Base-by-base conservation (phyloP, 1,140 invertebrate genomes). In the Acromyrmex echinatior region DNA sequence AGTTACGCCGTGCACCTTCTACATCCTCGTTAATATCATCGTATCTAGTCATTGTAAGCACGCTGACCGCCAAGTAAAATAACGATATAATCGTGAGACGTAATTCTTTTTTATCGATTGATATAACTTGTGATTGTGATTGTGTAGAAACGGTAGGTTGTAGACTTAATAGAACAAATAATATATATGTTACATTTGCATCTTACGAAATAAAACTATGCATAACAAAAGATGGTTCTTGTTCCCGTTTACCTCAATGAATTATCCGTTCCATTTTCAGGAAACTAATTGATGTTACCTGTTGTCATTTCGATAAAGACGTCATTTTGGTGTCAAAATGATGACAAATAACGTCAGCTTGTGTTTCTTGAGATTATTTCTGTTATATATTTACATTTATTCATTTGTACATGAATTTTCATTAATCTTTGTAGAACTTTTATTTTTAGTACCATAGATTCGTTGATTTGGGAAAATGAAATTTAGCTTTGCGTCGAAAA, bases 111-210 rank as follows among this genome's bases (percentile, higher is more conserved):
- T 45, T 86, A 89, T 60, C 39, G 21, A 89, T 86, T 86, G 18
- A 88, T 45, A 79, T 73, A 21, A 81, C 31, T 74, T 74, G 78
- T 49, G 82, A 74, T 81, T 60, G 81, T 79, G 63, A 88, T 74
- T 31, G 80, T n/a, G 45, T 88, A 89, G 80, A n/a, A 45, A 56
- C 56, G 35, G 62, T 76, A 63, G 80, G 56, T 45, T 3, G 25
- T 87, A 85, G 28, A 76, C 16, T 76, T 56, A 70, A 71, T 78
- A 71, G 76, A 45, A 45, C 71, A 74, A 73, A 76, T 60, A 39
- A 73, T 53, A 45, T 53, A 45, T 87, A 88, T 58, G 86, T 88
- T 88, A 87, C 76, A 88, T 88, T 88, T 82, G 77, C 71, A 63
- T 79, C 60, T 79, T 87, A 87, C 35, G 18, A 66, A 81, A 76